These are phyloP conservation scores for Loxodonta africana DNA, from an alignment of 2,113 vertebrate genomes.

Conservation along the genomic window DNA sequence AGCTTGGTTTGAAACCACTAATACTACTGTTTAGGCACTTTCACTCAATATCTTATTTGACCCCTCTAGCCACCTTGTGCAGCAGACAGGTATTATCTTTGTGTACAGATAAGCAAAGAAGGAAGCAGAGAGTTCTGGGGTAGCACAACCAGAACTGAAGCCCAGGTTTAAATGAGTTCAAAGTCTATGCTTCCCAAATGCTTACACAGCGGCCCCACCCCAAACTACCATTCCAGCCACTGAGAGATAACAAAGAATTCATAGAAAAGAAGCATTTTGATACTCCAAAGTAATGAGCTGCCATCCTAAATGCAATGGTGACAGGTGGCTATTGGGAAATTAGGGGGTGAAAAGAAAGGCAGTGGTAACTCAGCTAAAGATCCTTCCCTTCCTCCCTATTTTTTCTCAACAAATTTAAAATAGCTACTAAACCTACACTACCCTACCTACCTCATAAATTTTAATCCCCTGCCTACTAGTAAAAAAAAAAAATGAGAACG, in stretches of 20 bases:
- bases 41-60: not conserved
- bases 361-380: not conserved
- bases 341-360: not conserved
- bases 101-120: not conserved
- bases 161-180: not conserved
- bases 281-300: not conserved
- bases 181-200: not conserved
- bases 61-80: not conserved
- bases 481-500: not conserved
- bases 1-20: not conserved
- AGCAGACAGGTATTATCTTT: not conserved
- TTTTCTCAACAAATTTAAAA: conserved; percentile 45
- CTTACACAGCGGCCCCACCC: not conserved
- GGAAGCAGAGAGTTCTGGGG: not conserved
- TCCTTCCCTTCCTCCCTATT: not conserved
- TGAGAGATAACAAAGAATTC: not conserved
- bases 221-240: not conserved
- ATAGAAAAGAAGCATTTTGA: not conserved
- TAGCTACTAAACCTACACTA: not conserved
- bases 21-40: not conserved
- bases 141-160: not conserved
- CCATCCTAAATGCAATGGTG: not conserved
- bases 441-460: not conserved
- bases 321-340: not conserved
- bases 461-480: not conserved